Evolutionary conservation across 2,797 vertebrate species (phyloP), one percentile per base, ranked within the genome.

Genomic region (Psittacula echo): DNA sequence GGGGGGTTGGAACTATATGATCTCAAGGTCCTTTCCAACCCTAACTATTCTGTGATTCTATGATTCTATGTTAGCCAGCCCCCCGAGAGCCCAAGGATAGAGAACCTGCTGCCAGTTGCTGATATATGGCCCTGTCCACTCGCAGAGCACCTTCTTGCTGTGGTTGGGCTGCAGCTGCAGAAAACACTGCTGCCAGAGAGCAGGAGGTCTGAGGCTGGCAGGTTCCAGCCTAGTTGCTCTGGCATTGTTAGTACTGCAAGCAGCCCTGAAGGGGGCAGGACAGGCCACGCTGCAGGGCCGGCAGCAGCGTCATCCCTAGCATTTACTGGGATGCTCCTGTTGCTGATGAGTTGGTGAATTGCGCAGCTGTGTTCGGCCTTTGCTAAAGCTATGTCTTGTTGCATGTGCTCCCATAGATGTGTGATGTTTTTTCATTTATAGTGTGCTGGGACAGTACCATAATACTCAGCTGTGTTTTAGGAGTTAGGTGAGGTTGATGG

Each of bases 201-300:
- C 1, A 0, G 34, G 19, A 48, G 51, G 21, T 42, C 27, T 1
- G 1, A 67, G 41, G 58, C 65, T 56, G 76, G 34, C 29, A 14
- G 32, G 29, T 66, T 61, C 17, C 50, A 60, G 30, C 41, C 20
- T 1, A 0, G 47, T 34, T 48, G 16, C 60, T 47, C 66, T 68
- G 72, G 22, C 44, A 13, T 32, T 29, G 30, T 61, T 0, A 0
- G 20, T 54, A 21, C 60, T 72, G 61, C 37, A 54, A 30, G 53
- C 65, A 45, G 24, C 21, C 29, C 37, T 61, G 47, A 67, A 19
- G 48, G 12, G 22, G 48, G 21, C 51, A 67, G 71, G 37, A 71
- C 14, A 66, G 21, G 32, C 45, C 37, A 12, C 1, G 37, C 2
- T 2, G 42, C 44, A 54, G 32, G 20, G 45, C 23, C 42, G 27